Evolutionary conservation across 1,140 invertebrate genomes (phyloP).

Genomic region (Drosophila repleta): DNA sequence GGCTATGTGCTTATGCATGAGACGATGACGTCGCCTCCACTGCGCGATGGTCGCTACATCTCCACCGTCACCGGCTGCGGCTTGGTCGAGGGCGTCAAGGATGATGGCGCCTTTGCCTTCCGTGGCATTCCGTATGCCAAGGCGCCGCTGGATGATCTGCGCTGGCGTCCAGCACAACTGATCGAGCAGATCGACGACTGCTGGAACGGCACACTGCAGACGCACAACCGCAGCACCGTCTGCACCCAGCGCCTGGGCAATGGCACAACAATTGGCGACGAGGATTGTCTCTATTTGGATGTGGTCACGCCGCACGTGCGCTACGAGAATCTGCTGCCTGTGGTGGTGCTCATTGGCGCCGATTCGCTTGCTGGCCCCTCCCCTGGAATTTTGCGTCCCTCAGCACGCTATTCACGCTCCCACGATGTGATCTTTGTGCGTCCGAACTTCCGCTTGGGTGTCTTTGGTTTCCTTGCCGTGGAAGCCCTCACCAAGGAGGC

Average conservation of each 20-base stretch:
- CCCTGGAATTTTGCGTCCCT: conserved; percentile 87
- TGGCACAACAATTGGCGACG: conserved; percentile 87
- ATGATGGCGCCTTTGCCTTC: conserved; percentile 91
- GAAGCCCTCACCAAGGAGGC: conserved; percentile 88
- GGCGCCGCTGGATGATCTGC: conserved; percentile 88
- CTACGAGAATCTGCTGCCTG: conserved; percentile 90
- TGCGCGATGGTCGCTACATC: conserved; percentile 89
- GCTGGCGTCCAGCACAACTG: conserved; percentile 90
- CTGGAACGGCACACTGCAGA: conserved; percentile 90
- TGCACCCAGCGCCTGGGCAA: conserved; percentile 89
- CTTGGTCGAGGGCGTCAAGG: conserved; percentile 89
- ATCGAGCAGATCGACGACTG: conserved; percentile 89
- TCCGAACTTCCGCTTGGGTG: conserved; percentile 91
- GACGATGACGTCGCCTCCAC: conserved; percentile 83
- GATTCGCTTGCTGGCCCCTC: conserved; percentile 90
- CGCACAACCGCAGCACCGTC: conserved; percentile 87
- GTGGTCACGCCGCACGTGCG: conserved; percentile 90
- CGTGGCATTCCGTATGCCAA: conserved; percentile 93
- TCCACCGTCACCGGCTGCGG: conserved; percentile 91
- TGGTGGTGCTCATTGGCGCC: conserved; percentile 92
- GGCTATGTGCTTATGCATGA: conserved; percentile 86
- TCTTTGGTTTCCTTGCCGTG: conserved; percentile 91
- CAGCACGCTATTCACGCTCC: conserved; percentile 88
- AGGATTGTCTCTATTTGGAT: conserved; percentile 93
- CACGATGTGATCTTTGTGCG: conserved; percentile 92